Evolutionary conservation across 2,797 vertebrate genomes (phyloP), one percentile per base, ranked within the genome.

Genomic region (Molossus alvarezi): DNA sequence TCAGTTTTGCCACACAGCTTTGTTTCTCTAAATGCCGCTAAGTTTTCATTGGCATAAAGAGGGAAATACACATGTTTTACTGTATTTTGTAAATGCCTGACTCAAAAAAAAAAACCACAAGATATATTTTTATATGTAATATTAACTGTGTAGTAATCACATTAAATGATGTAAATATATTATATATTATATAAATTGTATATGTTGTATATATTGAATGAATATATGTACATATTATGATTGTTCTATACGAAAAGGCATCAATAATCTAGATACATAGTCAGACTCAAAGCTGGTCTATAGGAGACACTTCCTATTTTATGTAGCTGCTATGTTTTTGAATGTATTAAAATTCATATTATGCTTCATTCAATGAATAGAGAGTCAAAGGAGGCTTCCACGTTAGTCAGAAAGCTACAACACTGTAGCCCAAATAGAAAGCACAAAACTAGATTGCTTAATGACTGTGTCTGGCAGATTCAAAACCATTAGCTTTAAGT

Each of bases 1-100:
- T 87, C 86, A 69, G 37, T 82, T 85, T 89, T 92, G 51, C 87
- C 80, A 65, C 29, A 55, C 67, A 77, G 48, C 62, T 92, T 64
- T 67, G 72, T 92, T 94, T 90, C 83, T 93, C 69, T 88, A 93
- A 87, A 64, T 71, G 90, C 45, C 51, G 27, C 51, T 92, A 93
- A 84, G 33, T 82, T 96, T 96, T 77, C 33, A 91, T 67, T 94
- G 57, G 41, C 9, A 11, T 7, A 1, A 69, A 67, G 37, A 96
- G 14, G 53, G 60, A 91, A 80, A 51, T 65, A 5, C 29, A 58
- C 5, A 17, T 45, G 4, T 17, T 95, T 92, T 21, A 72, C 2
- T 45, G 33, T 57, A 9, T n/a, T 83, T 64, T 75, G 13, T 58
- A 84, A 90, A 76, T 51, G 41, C 6, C 41, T 93, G 55, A 89